A percentile compares a stretch with the other conserved stretches of the same genome.
phyloP scores from a whole-genome alignment of 2,888 invertebrate genomes.

The Hololepta plana region DNA sequence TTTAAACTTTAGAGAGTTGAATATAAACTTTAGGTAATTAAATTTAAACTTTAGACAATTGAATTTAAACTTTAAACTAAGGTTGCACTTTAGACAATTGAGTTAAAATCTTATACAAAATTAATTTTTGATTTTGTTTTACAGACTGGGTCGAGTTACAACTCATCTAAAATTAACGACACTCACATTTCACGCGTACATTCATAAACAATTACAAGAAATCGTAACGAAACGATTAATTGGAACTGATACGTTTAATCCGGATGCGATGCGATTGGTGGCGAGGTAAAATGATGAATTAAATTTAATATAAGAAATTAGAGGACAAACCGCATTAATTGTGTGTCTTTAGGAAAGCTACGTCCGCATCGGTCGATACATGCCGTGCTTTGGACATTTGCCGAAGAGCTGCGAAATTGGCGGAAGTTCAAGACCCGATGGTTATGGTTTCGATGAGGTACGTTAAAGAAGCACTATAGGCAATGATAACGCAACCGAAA shows the following conservation, averaged over 20 bases:
- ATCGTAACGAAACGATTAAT: slow-evolving; percentile 56
- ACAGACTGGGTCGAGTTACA: slow-evolving; percentile 55
- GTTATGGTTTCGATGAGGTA: slow-evolving; percentile 49
- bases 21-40: no score
- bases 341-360: slow-evolving; percentile 56
- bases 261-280: slow-evolving; percentile 79
- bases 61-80: no score
- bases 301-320: slow-evolving; percentile 4
- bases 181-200: slow-evolving; percentile 89
- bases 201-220: slow-evolving; percentile 67
- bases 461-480: slow-evolving; percentile 63
- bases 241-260: slow-evolving; percentile 56
- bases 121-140: no score
- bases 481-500: slow-evolving; percentile 77
- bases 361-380: slow-evolving; percentile 92
- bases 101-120: no score
- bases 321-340: background rate
- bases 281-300: slow-evolving; percentile 42
- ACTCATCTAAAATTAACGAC: slow-evolving; percentile 65
- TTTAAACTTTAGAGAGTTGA: no score
- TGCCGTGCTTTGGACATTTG: slow-evolving; percentile 92
- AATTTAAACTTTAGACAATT: no score
- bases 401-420: slow-evolving; percentile 74
- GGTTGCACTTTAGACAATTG: no score
- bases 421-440: slow-evolving; percentile 31